Evolutionary conservation across 1,140 invertebrate genomes (phyloP).

Genomic region (Drosophila rufa): DNA sequence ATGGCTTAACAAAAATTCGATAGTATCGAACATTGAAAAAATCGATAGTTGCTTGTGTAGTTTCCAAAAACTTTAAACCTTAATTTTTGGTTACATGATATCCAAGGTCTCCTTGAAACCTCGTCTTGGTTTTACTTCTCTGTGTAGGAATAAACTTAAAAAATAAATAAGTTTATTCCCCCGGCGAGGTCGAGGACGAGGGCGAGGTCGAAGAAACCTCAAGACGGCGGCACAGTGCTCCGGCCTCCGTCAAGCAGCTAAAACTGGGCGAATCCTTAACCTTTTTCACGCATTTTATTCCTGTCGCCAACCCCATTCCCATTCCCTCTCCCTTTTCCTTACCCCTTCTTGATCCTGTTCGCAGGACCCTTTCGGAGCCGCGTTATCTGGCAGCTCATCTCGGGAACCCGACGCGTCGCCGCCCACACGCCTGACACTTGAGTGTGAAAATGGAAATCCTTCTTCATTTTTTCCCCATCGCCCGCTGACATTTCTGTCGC

Average conservation of each 20-base stretch:
- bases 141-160: slow-evolving; percentile 10
- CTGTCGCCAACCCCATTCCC: not conserved
- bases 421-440: slow-evolving; percentile 25
- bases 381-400: slow-evolving; percentile 25
- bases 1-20: too few species aligned
- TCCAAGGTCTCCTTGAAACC: too few species aligned
- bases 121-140: not conserved
- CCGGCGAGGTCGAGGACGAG: not conserved
- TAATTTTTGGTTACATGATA: too few species aligned
- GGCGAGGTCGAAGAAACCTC: not conserved
- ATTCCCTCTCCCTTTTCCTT: not conserved
- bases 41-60: too few species aligned
- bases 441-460: slow-evolving; percentile 41
- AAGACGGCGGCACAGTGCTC: not conserved
- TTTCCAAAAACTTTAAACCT: too few species aligned
- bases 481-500: slow-evolving; percentile 25
- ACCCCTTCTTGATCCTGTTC: not conserved
- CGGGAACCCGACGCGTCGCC: not conserved
- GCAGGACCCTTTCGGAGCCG: slow-evolving; percentile 4
- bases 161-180: slow-evolving; percentile 24
- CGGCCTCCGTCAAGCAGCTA: slow-evolving; percentile 1
- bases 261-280: slow-evolving; percentile 13
- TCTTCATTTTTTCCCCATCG: slow-evolving; percentile 11
- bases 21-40: too few species aligned
- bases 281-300: slow-evolving; percentile 40